Evolutionary conservation across 2,888 invertebrate species (phyloP), one percentile per base, ranked within the genome.

Genomic region (Pharmacophagus antenor): DNA sequence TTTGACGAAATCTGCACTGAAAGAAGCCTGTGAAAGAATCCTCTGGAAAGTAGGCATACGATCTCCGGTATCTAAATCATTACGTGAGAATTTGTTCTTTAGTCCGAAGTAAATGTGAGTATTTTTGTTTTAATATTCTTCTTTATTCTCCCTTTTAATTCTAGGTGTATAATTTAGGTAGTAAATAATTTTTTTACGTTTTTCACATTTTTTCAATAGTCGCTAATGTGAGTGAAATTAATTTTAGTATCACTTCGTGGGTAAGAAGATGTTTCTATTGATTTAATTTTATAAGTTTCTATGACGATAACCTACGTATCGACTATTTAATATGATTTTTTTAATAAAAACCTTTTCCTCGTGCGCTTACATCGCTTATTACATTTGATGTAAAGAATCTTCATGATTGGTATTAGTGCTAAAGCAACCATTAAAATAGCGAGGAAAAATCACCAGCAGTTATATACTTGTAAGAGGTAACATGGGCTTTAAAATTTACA

Each of bases 11-110:
- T 78, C 73, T 79, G 71, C 68, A 68, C 74, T 88, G 91, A 90
- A 88, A 91, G 91, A 91, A 90, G 86, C 91, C 82, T 82, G 79
- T 91, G 91, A 85, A 89, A 90, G 90, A 91, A 86, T 88, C 91
- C 86, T 86, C 88, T 87, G 82, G 85, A 88, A 86, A 88, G 84
- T 85, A 88, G 87, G 84, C 89, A 89, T 80, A 80, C 85, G 84
- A 84, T 85, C 87, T 87, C 88, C 86, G 85, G 88, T 83, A 88
- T 87, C 89, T 87, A 90, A 90, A 90, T 91, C 89, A 84, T 87
- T 87, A 84, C 84, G 90, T 88, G 90, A 84, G 79, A 88, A 85
- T 80, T 86, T 88, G 77, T 86, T 87, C 83, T 72, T 56, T 82
- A 79, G 80, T 74, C 80, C 79, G 83, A 84, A 85, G 82, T 77